Conservation (phyloP, 2,113 vertebrate genomes). For the Terrapene triunguis region DNA sequence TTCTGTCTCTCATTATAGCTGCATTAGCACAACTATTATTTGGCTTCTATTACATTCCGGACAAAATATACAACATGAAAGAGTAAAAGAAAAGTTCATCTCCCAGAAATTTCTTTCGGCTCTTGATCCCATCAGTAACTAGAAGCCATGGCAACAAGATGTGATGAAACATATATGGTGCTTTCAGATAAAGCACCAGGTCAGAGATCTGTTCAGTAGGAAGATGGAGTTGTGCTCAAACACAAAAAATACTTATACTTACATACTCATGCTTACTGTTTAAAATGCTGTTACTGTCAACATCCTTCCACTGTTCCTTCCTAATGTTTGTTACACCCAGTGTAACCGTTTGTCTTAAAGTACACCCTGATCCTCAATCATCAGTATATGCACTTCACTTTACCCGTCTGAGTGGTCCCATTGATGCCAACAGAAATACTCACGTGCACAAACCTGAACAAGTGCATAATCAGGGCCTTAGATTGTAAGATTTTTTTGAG, state of each 20-base stretch:
- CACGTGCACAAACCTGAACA: accelerated
- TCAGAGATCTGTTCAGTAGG: neutral
- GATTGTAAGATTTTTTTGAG: neutral
- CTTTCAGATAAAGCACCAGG: neutral
- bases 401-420: neutral
- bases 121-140: neutral
- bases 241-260: neutral
- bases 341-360: neutral
- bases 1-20: neutral
- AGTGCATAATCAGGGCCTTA: accelerated
- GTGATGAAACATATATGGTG: neutral
- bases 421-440: neutral
- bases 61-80: neutral
- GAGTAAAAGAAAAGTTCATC: neutral
- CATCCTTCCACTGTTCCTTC: neutral
- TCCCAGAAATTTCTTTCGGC: neutral
- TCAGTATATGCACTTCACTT: accelerated
- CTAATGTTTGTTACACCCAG: neutral
- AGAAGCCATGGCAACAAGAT: neutral
- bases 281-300: neutral
- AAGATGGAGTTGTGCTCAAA: neutral
- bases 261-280: accelerated
- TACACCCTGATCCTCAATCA: neutral
- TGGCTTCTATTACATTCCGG: neutral
- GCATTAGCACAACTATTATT: neutral